Base-by-base conservation (phyloP, 92 coral and sea anemone genomes). In the Parazoanthus atlanticus region DNA sequence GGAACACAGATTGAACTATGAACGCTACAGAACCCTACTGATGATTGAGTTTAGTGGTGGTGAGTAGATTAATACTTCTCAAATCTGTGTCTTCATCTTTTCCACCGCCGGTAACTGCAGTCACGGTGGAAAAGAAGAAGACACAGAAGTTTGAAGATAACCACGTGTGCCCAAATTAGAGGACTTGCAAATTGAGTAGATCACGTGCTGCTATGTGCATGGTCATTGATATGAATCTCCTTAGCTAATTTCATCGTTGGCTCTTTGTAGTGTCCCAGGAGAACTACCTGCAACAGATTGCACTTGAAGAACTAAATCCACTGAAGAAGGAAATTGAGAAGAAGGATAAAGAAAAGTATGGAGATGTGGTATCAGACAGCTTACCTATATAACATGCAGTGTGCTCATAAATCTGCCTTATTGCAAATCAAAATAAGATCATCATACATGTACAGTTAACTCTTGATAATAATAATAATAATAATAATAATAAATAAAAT, bases 21-120 rank as follows among this genome's bases (percentile, higher is more conserved):
- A 97, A 81, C 91, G 99, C 76, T 97, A 97, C 86, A 93, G 98
- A 79, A 93, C 99, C 31, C 66, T 97, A 77, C 95, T 95, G 64
- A 95, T 97, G 99, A 90, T 95, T 69, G 99, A 93, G 73, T 88
- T 81, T 65, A 95, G 92, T 92, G 98, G 94, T 93, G 98, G 98
- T 92, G 77, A 86, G 94, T 84, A n/a, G n/a, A n/a, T n/a, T n/a
- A n/a, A n/a, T n/a, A n/a, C n/a, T n/a, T n/a, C n/a, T n/a, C n/a
- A n/a, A n/a, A n/a, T n/a, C n/a, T n/a, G n/a, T n/a, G n/a, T n/a
- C n/a, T n/a, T n/a, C n/a, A n/a, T n/a, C n/a, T n/a, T n/a, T n/a
- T n/a, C n/a, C n/a, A n/a, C n/a, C n/a, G n/a, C n/a, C n/a, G n/a
- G n/a, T n/a, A n/a, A n/a, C n/a, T n/a, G n/a, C n/a, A n/a, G n/a